phyloP scores from a whole-genome alignment of 2,888 invertebrate genomes.

The Pollenia labialis region DNA sequence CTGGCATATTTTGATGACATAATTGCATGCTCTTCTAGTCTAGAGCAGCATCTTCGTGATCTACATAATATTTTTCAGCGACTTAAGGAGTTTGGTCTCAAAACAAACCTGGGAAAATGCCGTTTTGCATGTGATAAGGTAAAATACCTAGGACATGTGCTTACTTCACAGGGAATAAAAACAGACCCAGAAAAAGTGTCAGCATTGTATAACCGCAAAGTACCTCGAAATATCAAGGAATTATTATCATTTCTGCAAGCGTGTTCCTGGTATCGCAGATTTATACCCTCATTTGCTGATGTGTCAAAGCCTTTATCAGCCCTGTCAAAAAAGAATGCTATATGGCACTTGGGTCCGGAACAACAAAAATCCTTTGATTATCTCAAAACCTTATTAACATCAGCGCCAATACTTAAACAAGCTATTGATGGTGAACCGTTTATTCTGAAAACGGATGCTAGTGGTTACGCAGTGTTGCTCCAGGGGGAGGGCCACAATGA shows the following conservation, averaged over 20 bases:
- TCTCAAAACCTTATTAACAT: no score
- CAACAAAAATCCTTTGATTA: neutral
- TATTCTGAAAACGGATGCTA: no score
- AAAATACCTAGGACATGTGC: conserved; percentile 70
- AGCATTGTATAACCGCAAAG: conserved; percentile 22
- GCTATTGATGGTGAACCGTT: no score
- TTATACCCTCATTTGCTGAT: conserved; percentile 53
- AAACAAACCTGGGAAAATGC: conserved; percentile 75
- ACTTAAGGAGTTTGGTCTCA: conserved; percentile 46
- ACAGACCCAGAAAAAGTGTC: conserved; percentile 25
- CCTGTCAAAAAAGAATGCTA: conserved; percentile 75
- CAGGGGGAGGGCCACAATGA: no score
- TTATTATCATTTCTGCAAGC: conserved; percentile 76
- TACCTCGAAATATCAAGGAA: conserved; percentile 74
- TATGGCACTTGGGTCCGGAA: conserved; percentile 19
- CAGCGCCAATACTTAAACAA: no score
- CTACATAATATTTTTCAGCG: conserved; percentile 37
- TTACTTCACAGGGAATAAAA: conserved; percentile 69
- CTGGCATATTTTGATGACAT: conserved; percentile 78
- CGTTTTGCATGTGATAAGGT: conserved; percentile 57
- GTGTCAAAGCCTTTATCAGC: conserved; percentile 77
- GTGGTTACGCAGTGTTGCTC: no score
- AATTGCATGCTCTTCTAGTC: conserved; percentile 75
- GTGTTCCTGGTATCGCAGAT: conserved; percentile 76
- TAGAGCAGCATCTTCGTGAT: conserved; percentile 71